phyloP scores from a whole-genome alignment of 2,797 vertebrate genomes.

The Crypturellus tataupa region DNA sequence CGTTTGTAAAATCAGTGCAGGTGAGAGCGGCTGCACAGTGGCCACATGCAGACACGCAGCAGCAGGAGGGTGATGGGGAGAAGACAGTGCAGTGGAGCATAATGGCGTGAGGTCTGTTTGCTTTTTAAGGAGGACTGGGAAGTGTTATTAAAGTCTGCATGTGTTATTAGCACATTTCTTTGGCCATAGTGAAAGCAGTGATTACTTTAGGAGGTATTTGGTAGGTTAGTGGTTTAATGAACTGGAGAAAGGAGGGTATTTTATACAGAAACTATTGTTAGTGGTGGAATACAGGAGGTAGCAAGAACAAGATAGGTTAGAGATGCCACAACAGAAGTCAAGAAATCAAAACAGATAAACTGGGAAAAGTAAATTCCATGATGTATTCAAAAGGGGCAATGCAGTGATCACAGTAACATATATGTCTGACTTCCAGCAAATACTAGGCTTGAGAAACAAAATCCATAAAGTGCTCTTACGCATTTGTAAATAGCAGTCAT shows the following conservation, averaged over 20 bases:
- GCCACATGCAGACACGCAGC: background rate
- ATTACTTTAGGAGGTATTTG: background rate
- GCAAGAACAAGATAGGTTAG: background rate
- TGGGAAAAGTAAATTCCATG: background rate
- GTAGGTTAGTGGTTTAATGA: background rate
- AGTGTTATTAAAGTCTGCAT: background rate
- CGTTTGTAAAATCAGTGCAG: rapidly evolving
- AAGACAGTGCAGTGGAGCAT: background rate
- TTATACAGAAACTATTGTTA: background rate
- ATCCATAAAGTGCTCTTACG: background rate
- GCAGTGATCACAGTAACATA: rapidly evolving
- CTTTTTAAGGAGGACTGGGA: background rate
- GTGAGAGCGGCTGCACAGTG: rapidly evolving
- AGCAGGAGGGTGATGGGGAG: background rate
- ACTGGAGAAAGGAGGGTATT: background rate
- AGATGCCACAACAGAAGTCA: background rate
- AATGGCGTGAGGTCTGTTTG: background rate
- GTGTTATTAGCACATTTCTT: background rate
- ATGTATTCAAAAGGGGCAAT: background rate
- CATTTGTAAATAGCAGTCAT: background rate
- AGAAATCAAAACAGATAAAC: background rate
- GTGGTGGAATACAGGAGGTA: background rate
- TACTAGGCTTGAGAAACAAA: background rate
- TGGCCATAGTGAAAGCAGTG: background rate
- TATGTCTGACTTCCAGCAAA: background rate